Percentiles rank a stretch among this genome's conserved stretches.
Conservation (phyloP, 2,888 invertebrate genomes). For the Acrobasis suavella region DNA sequence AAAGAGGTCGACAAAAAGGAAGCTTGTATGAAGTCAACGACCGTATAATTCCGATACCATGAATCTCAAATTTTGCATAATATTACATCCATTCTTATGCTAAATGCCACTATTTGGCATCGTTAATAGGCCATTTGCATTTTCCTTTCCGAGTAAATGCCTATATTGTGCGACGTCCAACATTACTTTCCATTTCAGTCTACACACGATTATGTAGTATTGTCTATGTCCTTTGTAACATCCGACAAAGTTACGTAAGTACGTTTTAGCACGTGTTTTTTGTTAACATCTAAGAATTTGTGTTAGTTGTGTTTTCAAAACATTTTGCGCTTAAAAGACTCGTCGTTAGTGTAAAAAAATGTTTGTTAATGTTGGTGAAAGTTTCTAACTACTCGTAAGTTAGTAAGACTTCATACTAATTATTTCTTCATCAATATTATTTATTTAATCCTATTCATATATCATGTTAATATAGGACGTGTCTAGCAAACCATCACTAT, state of each 20-base stretch:
- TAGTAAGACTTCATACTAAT: too few species aligned
- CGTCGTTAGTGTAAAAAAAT: conserved; percentile 1
- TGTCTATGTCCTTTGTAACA: conserved; percentile 10
- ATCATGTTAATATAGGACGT: too few species aligned
- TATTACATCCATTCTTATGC: conserved; percentile 2
- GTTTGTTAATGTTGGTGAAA: conserved; percentile 4
- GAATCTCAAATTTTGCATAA: not conserved
- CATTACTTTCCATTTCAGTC: conserved; percentile 15
- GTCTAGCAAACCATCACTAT: too few species aligned
- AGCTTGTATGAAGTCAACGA: not conserved
- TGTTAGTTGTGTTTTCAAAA: conserved; percentile 13
- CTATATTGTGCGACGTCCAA: not conserved
- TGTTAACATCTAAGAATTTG: conserved; percentile 5
- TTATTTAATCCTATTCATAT: too few species aligned
- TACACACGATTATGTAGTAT: conserved; percentile 8
- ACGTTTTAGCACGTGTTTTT: conserved; percentile 9
- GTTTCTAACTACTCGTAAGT: not conserved
- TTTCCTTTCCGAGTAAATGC: conserved; percentile 1
- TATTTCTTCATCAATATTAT: too few species aligned
- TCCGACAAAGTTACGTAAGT: conserved; percentile 6
- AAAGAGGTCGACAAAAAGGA: too few species aligned
- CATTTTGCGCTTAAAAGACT: not conserved
- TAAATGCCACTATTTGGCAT: not conserved
- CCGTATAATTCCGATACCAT: not conserved
- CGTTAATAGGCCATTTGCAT: conserved; percentile 1